Percentiles rank a stretch among this genome's conserved stretches.
phyloP scores from a whole-genome alignment of 2,797 vertebrate species.

The Poecilia picta region DNA sequence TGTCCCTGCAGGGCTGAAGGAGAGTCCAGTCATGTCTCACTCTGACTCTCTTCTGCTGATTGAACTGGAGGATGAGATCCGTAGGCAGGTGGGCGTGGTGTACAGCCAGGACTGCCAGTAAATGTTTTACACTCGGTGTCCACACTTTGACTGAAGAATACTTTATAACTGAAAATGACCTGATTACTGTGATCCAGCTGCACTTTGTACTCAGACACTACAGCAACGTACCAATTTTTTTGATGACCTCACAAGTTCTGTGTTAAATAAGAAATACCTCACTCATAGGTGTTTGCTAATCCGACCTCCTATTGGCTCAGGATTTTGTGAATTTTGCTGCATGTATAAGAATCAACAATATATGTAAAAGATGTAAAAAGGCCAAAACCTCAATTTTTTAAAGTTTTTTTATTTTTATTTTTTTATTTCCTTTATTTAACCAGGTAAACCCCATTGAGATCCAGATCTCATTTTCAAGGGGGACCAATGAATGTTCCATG shows the following conservation, averaged over 20 bases:
- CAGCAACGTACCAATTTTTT: background rate
- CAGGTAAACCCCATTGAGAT: too few relatives aligned
- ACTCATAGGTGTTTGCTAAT: background rate
- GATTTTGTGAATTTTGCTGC: background rate
- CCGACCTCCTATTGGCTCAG: background rate
- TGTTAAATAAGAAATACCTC: background rate
- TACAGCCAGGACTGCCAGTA: conserved; percentile 74
- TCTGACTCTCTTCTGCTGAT: conserved; percentile 77
- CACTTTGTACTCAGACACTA: background rate
- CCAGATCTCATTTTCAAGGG: too few relatives aligned
- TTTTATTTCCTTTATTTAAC: too few relatives aligned
- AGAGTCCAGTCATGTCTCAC: conserved; percentile 78
- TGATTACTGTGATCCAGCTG: conserved; percentile 2
- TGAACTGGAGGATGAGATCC: conserved; percentile 79
- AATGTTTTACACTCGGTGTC: background rate
- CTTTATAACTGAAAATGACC: background rate
- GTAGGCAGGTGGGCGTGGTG: conserved; percentile 78
- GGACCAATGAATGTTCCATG: background rate
- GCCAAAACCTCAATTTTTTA: background rate
- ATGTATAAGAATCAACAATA: background rate
- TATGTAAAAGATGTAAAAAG: background rate
- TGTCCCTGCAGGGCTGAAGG: conserved; percentile 72
- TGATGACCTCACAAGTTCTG: background rate
- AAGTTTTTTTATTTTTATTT: too few relatives aligned
- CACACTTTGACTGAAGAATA: background rate